Evolutionary conservation across 2,888 invertebrate genomes (phyloP).

Genomic region (Trimorus sp.): DNA sequence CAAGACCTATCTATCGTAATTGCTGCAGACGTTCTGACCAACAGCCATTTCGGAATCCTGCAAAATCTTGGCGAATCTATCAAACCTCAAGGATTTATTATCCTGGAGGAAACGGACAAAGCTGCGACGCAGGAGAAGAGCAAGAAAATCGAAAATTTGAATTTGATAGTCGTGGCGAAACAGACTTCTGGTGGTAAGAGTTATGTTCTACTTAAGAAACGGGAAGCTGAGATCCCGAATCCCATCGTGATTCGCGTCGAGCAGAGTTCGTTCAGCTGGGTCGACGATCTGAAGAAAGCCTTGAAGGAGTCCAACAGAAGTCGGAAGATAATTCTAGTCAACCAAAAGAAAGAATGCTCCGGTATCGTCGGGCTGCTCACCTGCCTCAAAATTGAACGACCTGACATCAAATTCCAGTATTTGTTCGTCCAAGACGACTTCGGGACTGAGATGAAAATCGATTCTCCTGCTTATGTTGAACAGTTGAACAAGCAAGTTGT

Average conservation of each 20-base stretch:
- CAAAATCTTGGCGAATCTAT: background rate
- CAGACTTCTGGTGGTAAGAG: no score
- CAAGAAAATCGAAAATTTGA: no score
- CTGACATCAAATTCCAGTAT: background rate
- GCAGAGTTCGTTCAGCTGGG: no score
- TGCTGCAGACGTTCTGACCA: background rate
- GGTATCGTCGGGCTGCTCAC: background rate
- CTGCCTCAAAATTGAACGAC: background rate
- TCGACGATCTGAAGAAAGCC: background rate
- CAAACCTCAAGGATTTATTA: background rate
- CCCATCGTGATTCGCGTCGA: no score
- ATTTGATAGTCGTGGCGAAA: no score
- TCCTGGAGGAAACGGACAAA: background rate
- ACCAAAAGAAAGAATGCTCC: background rate
- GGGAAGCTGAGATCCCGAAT: no score
- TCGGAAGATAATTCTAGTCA: background rate
- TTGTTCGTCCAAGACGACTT: background rate
- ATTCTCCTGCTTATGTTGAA: background rate
- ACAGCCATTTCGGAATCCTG: background rate
- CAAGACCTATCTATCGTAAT: background rate
- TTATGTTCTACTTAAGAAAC: no score
- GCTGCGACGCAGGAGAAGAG: no score
- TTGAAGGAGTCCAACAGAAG: background rate
- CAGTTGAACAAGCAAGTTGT: background rate
- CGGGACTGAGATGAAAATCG: background rate